Base-by-base conservation (phyloP, 2,888 invertebrate genomes). In the Prosopocoilus inquinatus region DNA sequence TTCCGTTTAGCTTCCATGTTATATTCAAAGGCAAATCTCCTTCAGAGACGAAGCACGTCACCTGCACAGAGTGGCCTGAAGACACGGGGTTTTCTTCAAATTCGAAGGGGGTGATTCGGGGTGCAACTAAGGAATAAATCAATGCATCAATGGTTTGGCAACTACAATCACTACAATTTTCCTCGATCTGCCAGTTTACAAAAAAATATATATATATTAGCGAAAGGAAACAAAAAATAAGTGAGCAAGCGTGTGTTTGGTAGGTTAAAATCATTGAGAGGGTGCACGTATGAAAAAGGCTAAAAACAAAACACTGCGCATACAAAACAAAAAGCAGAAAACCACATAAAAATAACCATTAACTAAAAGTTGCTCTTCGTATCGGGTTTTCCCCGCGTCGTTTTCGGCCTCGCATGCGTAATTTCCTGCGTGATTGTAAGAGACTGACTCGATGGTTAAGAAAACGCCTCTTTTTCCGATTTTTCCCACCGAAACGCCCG, bases 11-110 rank as follows among this genome's bases (percentile, higher is more conserved):
- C 55, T 84, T 84, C 90, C 90, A 90, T 32, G 80, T 78, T 56
- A 90, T 84, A 51, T 81, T 80, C 70, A 90, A 79, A 3, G 90
- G 90, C 58, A 84, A 79, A 76, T 90, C 90, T 57, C 90, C 88
- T 75, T 86, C 84, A 53, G 83, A 82, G 47, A 85, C 82, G 48
- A 82, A 81, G 74, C 87, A 88, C 50, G 82, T 80, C 50, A 84
- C 81, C 72, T 85, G 83, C 61, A 84, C 80, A 64, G 84, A 82
- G 69, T 87, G 86, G 62, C 86, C 79, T 54, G 78, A 75, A 82
- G 82, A 57, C 38, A 55, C 45, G 46, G 84, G 81, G 64, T 86
- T 85, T 61, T 87, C 86, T 62, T 87, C 88, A 71, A 89, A 89
- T 67, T 55, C 43, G 70, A 86, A 85, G 61, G 85, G 84, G 66